phyloP scores from a whole-genome alignment of 2,888 invertebrate species.

The Nephrotoma guestfalica region DNA sequence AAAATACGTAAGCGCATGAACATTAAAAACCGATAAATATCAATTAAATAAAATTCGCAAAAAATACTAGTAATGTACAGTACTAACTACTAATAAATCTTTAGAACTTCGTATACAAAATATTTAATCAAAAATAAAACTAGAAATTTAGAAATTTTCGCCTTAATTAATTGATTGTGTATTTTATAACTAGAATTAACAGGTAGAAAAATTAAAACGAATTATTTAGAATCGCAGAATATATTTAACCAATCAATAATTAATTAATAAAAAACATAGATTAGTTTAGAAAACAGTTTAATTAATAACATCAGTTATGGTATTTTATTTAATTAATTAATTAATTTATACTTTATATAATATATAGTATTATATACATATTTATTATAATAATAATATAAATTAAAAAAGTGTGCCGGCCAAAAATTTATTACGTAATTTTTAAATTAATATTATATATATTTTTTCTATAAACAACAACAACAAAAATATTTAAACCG shows the following conservation, averaged over 20 bases:
- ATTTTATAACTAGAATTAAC: background rate
- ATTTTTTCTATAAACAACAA: background rate
- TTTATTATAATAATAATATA: background rate
- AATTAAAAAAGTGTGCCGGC: slow-evolving; percentile 12
- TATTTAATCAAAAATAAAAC: background rate
- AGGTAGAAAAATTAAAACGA: background rate
- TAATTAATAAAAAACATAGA: background rate
- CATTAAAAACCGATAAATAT: background rate
- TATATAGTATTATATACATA: background rate
- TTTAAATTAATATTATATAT: background rate
- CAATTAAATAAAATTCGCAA: background rate
- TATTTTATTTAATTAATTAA: background rate
- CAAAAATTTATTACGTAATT: slow-evolving; percentile 5
- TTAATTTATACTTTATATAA: background rate
- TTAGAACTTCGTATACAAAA: background rate
- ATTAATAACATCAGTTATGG: background rate
- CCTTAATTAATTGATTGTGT: background rate
- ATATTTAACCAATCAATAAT: background rate
- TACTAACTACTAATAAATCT: background rate
- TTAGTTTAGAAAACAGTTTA: background rate
- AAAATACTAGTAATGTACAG: background rate
- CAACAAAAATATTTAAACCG: background rate
- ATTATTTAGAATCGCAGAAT: background rate
- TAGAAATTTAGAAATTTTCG: background rate
- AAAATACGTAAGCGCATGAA: background rate